These are phyloP conservation scores for Menura novaehollandiae DNA, from an alignment of 2,113 vertebrate species.

Conservation along the genomic window DNA sequence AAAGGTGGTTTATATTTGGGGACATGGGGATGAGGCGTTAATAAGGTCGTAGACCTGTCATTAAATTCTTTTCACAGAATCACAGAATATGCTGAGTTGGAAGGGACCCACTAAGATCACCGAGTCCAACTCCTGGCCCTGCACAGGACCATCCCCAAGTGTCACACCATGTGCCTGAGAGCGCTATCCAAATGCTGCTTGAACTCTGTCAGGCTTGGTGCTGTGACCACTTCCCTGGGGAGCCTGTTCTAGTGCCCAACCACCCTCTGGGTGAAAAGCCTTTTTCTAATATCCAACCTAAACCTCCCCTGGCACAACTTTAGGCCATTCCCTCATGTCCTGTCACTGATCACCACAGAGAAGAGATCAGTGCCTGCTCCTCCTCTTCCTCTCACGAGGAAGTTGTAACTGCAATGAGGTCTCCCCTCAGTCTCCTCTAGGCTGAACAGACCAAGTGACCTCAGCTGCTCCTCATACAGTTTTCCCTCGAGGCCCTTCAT, in stretches of 20 bases:
- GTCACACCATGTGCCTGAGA: background rate
- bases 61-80: background rate
- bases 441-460: background rate
- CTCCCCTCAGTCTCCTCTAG: background rate
- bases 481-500: background rate
- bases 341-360: background rate
- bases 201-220: background rate
- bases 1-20: background rate
- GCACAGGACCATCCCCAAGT: background rate
- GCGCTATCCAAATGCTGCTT: background rate
- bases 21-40: background rate
- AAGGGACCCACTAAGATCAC: background rate
- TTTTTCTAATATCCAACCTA: background rate
- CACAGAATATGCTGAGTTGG: background rate
- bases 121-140: rapidly evolving
- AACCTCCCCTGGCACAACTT: background rate
- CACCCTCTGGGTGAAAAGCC: background rate
- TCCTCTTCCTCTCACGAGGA: background rate
- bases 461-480: background rate
- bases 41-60: background rate
- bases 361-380: background rate
- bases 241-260: background rate
- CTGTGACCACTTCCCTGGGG: too few relatives aligned
- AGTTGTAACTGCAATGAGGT: background rate
- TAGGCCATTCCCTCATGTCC: background rate